Evolutionary conservation across 1,140 invertebrate genomes (phyloP), one percentile per base, ranked within the genome.

Genomic region (Meloidogyne hapla): DNA sequence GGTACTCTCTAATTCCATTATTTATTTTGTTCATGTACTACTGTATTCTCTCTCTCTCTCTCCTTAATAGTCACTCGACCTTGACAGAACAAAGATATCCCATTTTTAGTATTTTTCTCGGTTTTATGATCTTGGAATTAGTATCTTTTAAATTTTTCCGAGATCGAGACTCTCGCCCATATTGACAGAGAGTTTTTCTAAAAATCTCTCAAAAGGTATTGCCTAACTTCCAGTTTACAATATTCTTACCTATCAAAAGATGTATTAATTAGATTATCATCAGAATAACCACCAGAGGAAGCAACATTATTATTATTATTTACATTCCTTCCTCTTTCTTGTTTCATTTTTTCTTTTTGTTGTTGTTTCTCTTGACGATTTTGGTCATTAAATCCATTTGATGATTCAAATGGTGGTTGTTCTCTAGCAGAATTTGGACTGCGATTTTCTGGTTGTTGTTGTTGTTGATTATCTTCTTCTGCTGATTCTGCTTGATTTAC

Each of bases 401-500:
- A 25, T 73, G 18, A 6, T 56, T 56, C 48, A 56, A 56, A 56
- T 56, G 48, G 18, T 8, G 48, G 48, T n/a, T 56, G 48, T 56
- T 56, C 48, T 21, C 48, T 4, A 56, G n/a, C 8, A n/a, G n/a
- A 6, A n/a, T 56, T 56, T 56, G 48, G n/a, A 56, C n/a, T 56
- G 12, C 48, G 48, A 56, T 15, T 1, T 33, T n/a, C 40, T 18
- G 56, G 15, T 28, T 48, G 28, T 62, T 13, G 15, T 64, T 63
- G 71, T n/a, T 71, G 69, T 9, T 71, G 42, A 68, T 68, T 68
- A 9, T 42, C 66, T 21, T 45, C 28, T 18, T 70, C 69, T 23
- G 15, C 10, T 28, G 69, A 70, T 28, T 64, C 38, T 2, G 71
- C 38, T 23, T 61, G 71, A 73, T 73, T 73, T 64, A 26, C 71